Conservation (phyloP, 2,888 invertebrate genomes). For the Eledone cirrhosa region DNA sequence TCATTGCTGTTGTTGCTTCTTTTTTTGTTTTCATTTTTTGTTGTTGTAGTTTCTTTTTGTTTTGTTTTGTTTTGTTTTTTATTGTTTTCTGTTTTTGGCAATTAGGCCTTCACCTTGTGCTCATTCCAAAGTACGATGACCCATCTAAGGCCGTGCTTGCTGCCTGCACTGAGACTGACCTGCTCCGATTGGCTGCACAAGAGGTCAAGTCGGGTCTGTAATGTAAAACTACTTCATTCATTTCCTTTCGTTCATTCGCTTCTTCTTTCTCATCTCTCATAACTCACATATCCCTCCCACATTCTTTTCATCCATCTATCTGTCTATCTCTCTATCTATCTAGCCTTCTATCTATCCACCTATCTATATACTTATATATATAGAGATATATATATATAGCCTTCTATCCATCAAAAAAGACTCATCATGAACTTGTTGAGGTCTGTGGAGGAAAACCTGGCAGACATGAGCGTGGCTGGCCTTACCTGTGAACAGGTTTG, state of each 20-base stretch:
- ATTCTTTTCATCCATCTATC: too few species aligned
- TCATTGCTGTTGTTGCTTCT: not conserved
- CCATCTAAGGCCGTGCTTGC: constrained; percentile 58
- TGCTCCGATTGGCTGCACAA: constrained; percentile 56
- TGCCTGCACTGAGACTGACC: constrained; percentile 58
- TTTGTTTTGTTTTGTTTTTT: constrained; percentile 33
- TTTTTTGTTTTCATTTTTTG: not conserved
- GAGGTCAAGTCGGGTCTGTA: constrained; percentile 35
- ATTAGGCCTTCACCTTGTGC: constrained; percentile 58
- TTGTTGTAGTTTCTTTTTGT: constrained; percentile 1
- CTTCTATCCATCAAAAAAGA: too few species aligned
- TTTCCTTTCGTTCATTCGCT: not conserved
- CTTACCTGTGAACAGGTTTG: too few species aligned
- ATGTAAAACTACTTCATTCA: not conserved
- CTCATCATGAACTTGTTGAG: too few species aligned
- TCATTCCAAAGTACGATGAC: constrained; percentile 58
- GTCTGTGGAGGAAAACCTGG: too few species aligned
- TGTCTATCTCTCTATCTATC: too few species aligned
- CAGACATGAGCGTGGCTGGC: too few species aligned
- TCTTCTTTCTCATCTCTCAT: not conserved
- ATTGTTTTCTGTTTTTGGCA: constrained; percentile 39
- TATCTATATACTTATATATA: too few species aligned
- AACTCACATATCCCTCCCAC: too few species aligned
- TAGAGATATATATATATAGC: too few species aligned
- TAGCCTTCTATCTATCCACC: too few species aligned